These are phyloP conservation scores for Psittacula cyanocephala DNA, from an alignment of 2,113 vertebrate species.

Conservation along the genomic window DNA sequence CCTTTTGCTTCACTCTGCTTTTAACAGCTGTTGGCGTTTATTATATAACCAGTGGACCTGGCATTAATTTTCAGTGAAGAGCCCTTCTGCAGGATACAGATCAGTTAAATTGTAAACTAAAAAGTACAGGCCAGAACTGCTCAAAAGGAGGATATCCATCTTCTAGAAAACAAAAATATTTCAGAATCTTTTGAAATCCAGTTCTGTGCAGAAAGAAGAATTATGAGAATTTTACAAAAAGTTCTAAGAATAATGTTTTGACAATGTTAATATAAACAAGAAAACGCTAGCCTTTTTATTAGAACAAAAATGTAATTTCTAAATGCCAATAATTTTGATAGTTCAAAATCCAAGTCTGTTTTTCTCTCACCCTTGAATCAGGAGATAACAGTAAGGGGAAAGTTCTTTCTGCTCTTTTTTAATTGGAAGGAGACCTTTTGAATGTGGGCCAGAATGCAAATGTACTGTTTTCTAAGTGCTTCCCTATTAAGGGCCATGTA, in stretches of 20 bases:
- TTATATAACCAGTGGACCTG: background rate
- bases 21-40: slow-evolving; percentile 52
- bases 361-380: background rate
- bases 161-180: background rate
- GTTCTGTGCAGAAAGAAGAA: background rate
- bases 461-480: background rate
- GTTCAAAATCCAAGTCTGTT: background rate
- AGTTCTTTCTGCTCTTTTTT: background rate
- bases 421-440: background rate
- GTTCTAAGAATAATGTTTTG: background rate
- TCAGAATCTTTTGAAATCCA: background rate
- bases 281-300: background rate
- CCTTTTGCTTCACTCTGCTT: slow-evolving; percentile 22
- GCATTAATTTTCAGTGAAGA: slow-evolving; percentile 16
- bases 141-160: background rate
- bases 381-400: background rate
- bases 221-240: background rate
- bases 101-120: background rate
- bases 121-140: background rate
- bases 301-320: background rate
- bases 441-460: background rate
- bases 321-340: background rate
- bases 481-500: background rate
- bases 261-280: background rate
- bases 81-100: background rate